Evolutionary conservation across 2,113 vertebrate genomes (phyloP), one percentile per base, ranked within the genome.

Genomic region (Thermophis baileyi): DNA sequence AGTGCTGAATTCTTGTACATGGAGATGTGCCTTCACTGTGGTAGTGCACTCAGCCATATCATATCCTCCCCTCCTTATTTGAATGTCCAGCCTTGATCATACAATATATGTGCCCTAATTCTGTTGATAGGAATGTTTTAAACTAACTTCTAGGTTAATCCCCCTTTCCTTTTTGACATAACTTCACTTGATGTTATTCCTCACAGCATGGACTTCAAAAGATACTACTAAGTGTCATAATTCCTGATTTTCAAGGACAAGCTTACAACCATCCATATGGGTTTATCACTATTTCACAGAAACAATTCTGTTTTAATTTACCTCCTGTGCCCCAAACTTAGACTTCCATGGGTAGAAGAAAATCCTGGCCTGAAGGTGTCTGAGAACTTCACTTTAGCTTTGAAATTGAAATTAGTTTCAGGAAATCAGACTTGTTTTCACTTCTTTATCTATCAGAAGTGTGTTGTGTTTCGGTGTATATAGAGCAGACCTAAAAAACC

Each of bases 321-420:
- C 11, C 0, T 74, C 91, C 93, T 95, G 18, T 87, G 51, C 1
- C 0, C 60, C 8, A 89, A 49, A 74, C 91, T 85, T 94, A 49
- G 11, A 86, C 35, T 89, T 91, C 69, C 91, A 92, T 1, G 54
- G n/a, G 35, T 1, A 91, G 94, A 92, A 94, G 0, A 16, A 11
- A 93, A 51, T 89, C 3, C 14, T 69, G 2, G 2, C 0, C 0
- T 54, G 6, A 0, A 2, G 0, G 4, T 91, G n/a, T 6, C 6
- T 93, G 93, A 87, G 7, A 81, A 55, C 93, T 74, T 90, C 85
- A 3, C n/a, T 90, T 35, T 85, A 49, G 0, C 27, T 95, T 96
- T 94, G 74, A 92, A 94, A 18, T 8, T 40, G 69, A 81, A 81
- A 3, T 81, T 69, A n/a, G 63, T 30, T 69, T 81, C 16, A 81